Percentiles rank a stretch among this genome's conserved stretches.
Conservation (phyloP, 2,888 invertebrate genomes). For the Chydorus sphaericus region DNA sequence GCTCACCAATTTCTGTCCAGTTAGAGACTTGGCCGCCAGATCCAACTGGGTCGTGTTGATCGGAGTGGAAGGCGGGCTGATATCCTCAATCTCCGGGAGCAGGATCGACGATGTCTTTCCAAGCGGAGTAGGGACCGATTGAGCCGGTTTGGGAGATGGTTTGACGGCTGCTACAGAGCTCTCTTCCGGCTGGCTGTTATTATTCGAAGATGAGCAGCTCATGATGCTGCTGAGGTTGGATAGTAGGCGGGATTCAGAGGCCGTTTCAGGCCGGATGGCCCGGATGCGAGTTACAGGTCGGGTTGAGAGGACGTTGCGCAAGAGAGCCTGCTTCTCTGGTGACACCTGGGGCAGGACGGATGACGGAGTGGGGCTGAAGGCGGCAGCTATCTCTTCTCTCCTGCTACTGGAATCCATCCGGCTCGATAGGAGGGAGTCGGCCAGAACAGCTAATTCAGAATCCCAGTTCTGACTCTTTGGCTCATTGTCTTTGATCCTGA, state of each 20-base stretch:
- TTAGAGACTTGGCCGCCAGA: background rate
- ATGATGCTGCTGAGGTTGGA: background rate
- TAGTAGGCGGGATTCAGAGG: slow-evolving; percentile 3
- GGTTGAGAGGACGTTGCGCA: slow-evolving; percentile 17
- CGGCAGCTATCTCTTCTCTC: too few relatives aligned
- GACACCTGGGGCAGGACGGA: slow-evolving; percentile 6
- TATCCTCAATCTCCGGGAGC: slow-evolving; percentile 19
- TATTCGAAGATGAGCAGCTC: too few relatives aligned
- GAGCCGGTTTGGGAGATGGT: background rate
- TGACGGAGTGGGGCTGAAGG: background rate
- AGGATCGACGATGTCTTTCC: too few relatives aligned
- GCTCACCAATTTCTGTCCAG: background rate
- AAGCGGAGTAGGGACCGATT: too few relatives aligned
- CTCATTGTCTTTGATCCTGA: too few relatives aligned
- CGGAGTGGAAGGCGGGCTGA: slow-evolving; percentile 20
- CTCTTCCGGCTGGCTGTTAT: too few relatives aligned
- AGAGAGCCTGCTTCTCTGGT: slow-evolving; percentile 18
- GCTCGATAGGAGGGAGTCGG: slow-evolving; percentile 10
- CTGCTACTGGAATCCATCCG: background rate
- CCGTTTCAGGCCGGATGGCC: slow-evolving; percentile 8
- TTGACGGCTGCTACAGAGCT: too few relatives aligned
- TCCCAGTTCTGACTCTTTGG: too few relatives aligned
- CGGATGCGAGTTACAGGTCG: slow-evolving; percentile 16
- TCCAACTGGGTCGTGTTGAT: slow-evolving; percentile 13
- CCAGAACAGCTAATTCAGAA: slow-evolving; percentile 10